A percentile compares a stretch with the other conserved stretches of the same genome.
Conservation (phyloP, 2,888 invertebrate species). For the Patella caerulea region DNA sequence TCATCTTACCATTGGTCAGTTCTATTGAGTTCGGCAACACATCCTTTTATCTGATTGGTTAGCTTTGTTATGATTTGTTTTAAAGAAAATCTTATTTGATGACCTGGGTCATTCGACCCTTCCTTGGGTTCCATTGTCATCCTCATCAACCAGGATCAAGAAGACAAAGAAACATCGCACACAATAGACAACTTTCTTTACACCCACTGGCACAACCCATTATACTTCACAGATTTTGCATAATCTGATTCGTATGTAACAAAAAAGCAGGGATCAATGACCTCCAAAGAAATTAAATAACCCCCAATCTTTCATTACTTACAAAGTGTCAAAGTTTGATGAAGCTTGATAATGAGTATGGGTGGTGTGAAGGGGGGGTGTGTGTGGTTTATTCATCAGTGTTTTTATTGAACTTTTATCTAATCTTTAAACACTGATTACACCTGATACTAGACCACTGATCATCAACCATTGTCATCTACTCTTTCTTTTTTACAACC, state of each 20-base stretch:
- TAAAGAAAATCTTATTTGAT: slow-evolving; percentile 11
- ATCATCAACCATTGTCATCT: neutral
- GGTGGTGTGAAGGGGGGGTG: neutral
- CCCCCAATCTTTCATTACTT: slow-evolving; percentile 7
- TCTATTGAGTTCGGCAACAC: neutral
- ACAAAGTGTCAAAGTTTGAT: slow-evolving; percentile 12
- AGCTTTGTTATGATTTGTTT: slow-evolving; percentile 2
- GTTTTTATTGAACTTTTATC: slow-evolving; percentile 6
- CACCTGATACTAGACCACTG: neutral
- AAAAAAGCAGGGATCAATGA: slow-evolving; percentile 7
- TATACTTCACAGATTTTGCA: neutral
- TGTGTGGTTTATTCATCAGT: slow-evolving; percentile 1
- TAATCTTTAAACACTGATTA: slow-evolving; percentile 2
- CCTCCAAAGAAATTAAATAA: slow-evolving; percentile 11
- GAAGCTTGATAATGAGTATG: slow-evolving; percentile 10
- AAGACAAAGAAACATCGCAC: neutral
- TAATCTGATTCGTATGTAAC: slow-evolving; percentile 8
- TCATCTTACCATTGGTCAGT: slow-evolving; percentile 9
- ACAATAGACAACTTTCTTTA: neutral
- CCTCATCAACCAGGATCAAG: neutral
- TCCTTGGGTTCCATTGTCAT: slow-evolving; percentile 1
- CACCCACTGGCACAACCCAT: neutral
- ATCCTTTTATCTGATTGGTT: neutral
- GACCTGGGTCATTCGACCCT: neutral
- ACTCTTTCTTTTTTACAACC: slow-evolving; percentile 1